Evolutionary conservation across 2,888 invertebrate genomes (phyloP).

Genomic region (Erebia ligea): DNA sequence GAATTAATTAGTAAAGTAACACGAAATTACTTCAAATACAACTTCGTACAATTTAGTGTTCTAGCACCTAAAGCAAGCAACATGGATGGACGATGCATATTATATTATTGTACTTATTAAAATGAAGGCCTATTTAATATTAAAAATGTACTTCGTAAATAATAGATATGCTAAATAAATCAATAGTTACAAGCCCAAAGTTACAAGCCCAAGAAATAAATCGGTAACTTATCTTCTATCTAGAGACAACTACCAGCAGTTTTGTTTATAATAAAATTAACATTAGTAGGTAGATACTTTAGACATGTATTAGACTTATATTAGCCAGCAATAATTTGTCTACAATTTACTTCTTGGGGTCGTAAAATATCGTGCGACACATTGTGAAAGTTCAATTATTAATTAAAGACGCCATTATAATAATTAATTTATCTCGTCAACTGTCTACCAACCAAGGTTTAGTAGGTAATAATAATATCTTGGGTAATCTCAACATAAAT

Average conservation of each 20-base stretch:
- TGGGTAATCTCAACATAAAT: constrained; percentile 55
- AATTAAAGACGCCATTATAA: too few species aligned
- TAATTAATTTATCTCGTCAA: too few species aligned
- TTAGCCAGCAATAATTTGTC: background rate
- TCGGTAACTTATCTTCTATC: background rate
- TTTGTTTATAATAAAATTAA: background rate
- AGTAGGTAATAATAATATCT: constrained; percentile 1
- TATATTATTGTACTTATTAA: constrained; percentile 54
- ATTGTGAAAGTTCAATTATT: too few species aligned
- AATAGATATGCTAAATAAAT: background rate
- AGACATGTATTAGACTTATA: too few species aligned
- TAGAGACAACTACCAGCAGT: too few species aligned
- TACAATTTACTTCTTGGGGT: background rate
- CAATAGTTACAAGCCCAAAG: too few species aligned
- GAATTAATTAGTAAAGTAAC: constrained; percentile 15
- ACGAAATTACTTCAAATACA: constrained; percentile 16
- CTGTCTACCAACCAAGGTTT: background rate
- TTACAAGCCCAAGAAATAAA: background rate
- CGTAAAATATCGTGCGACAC: background rate
- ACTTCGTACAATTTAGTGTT: constrained; percentile 29
- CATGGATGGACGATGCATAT: constrained; percentile 62
- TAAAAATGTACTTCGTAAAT: background rate
- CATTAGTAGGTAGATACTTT: background rate
- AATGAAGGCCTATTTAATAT: background rate
- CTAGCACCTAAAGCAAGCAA: constrained; percentile 66